Evolutionary conservation across 2,797 vertebrate genomes (phyloP).

Genomic region (Acomys russatus): DNA sequence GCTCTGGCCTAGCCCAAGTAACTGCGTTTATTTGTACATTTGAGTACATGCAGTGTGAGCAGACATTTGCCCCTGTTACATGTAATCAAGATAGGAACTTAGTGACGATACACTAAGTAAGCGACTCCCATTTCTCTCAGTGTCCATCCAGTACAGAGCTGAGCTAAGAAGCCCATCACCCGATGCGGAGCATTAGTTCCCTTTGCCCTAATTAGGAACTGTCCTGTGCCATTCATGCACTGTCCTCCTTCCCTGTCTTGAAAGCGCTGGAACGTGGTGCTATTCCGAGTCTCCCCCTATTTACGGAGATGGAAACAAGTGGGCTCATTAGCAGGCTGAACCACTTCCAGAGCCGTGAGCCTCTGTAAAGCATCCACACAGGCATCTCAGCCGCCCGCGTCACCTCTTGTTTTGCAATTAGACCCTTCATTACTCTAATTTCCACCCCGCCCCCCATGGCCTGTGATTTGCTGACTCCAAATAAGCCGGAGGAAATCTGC

Average conservation of each 20-base stretch:
- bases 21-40: not conserved
- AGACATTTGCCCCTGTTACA: not conserved
- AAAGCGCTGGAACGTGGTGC: not conserved
- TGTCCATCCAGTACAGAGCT: not conserved
- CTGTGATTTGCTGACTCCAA: constrained; percentile 65
- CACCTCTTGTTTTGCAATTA: constrained; percentile 55
- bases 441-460: not conserved
- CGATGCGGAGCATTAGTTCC: constrained; percentile 26
- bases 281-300: constrained; percentile 68
- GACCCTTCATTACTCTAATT: constrained; percentile 62
- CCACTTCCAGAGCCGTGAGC: constrained; percentile 44
- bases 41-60: not conserved
- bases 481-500: constrained; percentile 56
- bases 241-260: constrained; percentile 46
- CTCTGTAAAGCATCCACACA: not conserved
- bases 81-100: not conserved
- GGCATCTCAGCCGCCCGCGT: not conserved
- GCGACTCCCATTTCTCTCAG: constrained; percentile 1
- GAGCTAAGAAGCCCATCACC: constrained; percentile 44
- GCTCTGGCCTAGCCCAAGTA: not conserved
- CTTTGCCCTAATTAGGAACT: constrained; percentile 53
- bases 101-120: not conserved
- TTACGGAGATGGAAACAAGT: constrained; percentile 67
- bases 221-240: constrained; percentile 45
- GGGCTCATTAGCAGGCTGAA: constrained; percentile 72